Evolutionary conservation across 2,888 invertebrate genomes (phyloP), one percentile per base, ranked within the genome.

Genomic region (Scaptomyza tumidula): DNA sequence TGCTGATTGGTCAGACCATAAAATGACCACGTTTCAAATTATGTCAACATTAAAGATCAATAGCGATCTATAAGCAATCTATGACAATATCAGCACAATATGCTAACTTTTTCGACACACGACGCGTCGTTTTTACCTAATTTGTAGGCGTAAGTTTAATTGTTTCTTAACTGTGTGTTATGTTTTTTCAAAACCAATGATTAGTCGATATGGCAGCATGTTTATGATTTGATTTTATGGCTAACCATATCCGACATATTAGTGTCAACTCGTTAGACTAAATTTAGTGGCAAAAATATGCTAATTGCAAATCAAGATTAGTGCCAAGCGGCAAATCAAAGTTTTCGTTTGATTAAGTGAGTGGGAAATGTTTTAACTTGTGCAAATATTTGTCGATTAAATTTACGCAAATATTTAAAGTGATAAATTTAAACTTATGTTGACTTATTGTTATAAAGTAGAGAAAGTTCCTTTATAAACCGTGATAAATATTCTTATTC

Each of bases 11-110:
- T 14, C 52, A 48, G 66, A 45, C 66, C 33, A 80, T 83, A 80
- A 82, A 88, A 73, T 41, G 63, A 77, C 61, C 88, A 73, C 80
- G 73, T 86, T 88, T 83, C 62, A 65, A 76, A 72, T 86, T 78
- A 88, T 82, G 65, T 59, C 65, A 59, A 65, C 69, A 67, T 87
- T 54, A 74, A 70, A 71, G 62, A 68, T 75, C 59, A 58, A 58
- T 62, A 58, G 41, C 29, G 10, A 19, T 63, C 68, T n/a, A 13
- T 19, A 11, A 41, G 39, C 68, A 75, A 64, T 75, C 79, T 60
- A 46, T 58, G 27, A 54, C 31, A 19, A 29, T 52, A 45, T 48
- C 43, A 43, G 33, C 41, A 57, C 6, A 50, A 78, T 74, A 57
- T 19, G 54, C 60, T 54, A 73, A 57, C 29, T 35, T 35, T 52